Conservation (phyloP, 2,888 invertebrate genomes). For the Rutpela maculata region DNA sequence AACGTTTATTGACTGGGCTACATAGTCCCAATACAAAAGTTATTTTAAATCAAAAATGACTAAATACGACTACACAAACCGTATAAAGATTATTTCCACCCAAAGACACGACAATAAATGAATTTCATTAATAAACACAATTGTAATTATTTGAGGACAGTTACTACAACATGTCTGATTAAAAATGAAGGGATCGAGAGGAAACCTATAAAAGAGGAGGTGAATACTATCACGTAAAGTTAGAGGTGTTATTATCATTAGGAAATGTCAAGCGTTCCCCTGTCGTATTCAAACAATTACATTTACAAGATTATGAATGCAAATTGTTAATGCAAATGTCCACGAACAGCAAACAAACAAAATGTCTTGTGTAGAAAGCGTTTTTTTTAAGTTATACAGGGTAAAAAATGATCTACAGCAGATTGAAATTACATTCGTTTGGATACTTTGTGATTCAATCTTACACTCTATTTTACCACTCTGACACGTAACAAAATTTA, state of each 20-base stretch:
- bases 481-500: too few species aligned
- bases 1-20: too few species aligned
- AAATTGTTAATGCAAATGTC: background rate
- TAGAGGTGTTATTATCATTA: slow-evolving; percentile 3
- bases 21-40: too few species aligned
- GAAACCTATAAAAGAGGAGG: background rate
- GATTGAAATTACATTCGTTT: too few species aligned
- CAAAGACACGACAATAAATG: too few species aligned
- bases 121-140: too few species aligned
- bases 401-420: background rate
- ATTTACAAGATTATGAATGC: slow-evolving; percentile 2
- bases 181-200: background rate
- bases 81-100: too few species aligned
- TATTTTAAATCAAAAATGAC: too few species aligned
- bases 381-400: background rate
- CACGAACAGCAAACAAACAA: background rate
- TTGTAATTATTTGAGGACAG: too few species aligned
- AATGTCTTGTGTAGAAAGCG: background rate
- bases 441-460: too few species aligned
- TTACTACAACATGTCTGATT: background rate
- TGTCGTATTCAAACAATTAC: background rate
- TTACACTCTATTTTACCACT: too few species aligned
- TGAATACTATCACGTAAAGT: background rate
- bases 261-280: slow-evolving; percentile 3
- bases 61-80: too few species aligned